Conservation (phyloP, 1,140 invertebrate genomes). For the Meteorus sp. region DNA sequence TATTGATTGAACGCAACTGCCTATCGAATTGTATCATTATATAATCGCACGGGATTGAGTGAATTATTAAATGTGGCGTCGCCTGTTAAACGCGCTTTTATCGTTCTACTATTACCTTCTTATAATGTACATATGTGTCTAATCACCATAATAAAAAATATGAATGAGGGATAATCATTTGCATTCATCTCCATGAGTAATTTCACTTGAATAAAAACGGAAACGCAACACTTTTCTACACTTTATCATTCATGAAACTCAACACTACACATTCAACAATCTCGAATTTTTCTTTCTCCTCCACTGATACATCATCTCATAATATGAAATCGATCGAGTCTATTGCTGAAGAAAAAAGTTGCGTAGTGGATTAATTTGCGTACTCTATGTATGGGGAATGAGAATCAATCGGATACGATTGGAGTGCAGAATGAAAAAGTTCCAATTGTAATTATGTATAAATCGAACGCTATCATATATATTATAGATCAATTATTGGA, state of each 20-base stretch:
- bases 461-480: constrained; percentile 60
- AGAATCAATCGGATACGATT: background rate
- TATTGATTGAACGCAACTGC: constrained; percentile 21
- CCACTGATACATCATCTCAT: background rate
- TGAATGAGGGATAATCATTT: constrained; percentile 3
- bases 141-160: constrained; percentile 17
- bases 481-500: constrained; percentile 61
- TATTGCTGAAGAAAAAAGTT: background rate
- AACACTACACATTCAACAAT: background rate
- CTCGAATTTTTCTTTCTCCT: background rate
- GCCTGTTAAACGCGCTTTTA: constrained; percentile 28
- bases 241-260: constrained; percentile 5
- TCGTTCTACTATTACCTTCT: constrained; percentile 18
- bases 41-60: constrained; percentile 20
- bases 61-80: constrained; percentile 8
- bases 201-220: constrained; percentile 1
- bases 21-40: constrained; percentile 26
- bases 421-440: constrained; percentile 32
- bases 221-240: constrained; percentile 25
- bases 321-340: no score
- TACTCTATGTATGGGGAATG: background rate
- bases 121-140: constrained; percentile 25
- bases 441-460: constrained; percentile 61
- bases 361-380: background rate
- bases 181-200: background rate